Evolutionary conservation across 2,113 vertebrate genomes (phyloP), one percentile per base, ranked within the genome.

Genomic region (Parus major): DNA sequence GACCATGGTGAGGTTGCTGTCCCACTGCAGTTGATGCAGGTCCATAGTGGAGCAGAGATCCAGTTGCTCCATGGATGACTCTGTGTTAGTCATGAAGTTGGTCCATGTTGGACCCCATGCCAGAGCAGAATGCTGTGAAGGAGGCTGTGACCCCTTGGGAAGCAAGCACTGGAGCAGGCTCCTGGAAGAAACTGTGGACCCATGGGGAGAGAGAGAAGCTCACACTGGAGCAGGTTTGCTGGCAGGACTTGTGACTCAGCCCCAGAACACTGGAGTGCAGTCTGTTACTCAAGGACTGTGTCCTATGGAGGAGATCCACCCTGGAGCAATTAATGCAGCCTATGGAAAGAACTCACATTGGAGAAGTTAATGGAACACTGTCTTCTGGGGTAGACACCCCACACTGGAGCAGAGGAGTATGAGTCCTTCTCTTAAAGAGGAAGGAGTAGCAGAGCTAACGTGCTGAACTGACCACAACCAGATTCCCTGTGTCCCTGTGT

Each of bases 91-190:
- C 42, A 42, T 42, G 42, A 42, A 42, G 42, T 42, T 42, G 42
- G 42, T 42, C 42, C 42, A 42, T 42, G 42, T 42, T 42, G 64
- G n/a, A 61, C 5, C 33, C 23, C 39, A 61, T 12, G 10, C 39
- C 47, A 69, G 39, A 61, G 23, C 28, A n/a, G 19, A 69, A 46
- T 39, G 28, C 33, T 31, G 27, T 60, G 72, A 86, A 44, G 63
- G 17, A 69, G 55, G 18, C 28, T 70, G 39, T 69, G 55, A 53
- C 16, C 16, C 11, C 8, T n/a, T 23, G 52, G 59, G 29, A 64
- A 78, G 9, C 5, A 5, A 0, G 1, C 7, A 14, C 28, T 61
- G 49, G 31, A 63, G 22, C 3, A 68, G 25, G 20, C 4, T 69
- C 15, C 55, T 36, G 27, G 15, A 69, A 64, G 27, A 42, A 33